Evolutionary conservation across 1,140 invertebrate species (phyloP), one percentile per base, ranked within the genome.

Genomic region (Caenorhabditis remanei): DNA sequence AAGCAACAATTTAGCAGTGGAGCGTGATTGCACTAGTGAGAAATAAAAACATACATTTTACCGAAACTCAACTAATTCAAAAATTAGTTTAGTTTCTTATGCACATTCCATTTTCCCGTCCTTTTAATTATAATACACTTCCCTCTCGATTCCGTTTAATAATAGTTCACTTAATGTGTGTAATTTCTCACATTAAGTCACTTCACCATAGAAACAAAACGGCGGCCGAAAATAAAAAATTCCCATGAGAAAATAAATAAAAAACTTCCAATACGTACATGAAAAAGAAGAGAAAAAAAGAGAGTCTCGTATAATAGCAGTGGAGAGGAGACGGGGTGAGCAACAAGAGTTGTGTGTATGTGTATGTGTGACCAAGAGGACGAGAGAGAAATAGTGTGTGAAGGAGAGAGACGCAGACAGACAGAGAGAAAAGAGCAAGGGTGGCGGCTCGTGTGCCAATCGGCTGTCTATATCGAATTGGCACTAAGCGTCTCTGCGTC

Each of bases 391-490:
- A 67, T 11, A 67, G 63, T 8, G 21, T 40, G 61, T 50, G 43
- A 50, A 46, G 50, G 71, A 21, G 46, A 50, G 46, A 79, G 65
- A 46, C 11, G 2, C 41, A 65, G 63, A 65, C 8, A 65, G 63
- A 71, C 8, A 71, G 21, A 24, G 14, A 46, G 40, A 24, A 14
- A 71, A n/a, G 46, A 41, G 46, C 4, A 16, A 41, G 19, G 65
- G n/a, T 5, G 24, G 65, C 16, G 11, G 41, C 65, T 19, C 43
- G 4, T 9, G n/a, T 24, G 71, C 71, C 19, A 13, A 11, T 50
- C n/a, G 43, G 43, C 71, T 8, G 46, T 65, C 61, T 65, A 79
- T 79, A 50, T 50, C 71, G 71, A 79, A 50, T 79, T 79, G 71
- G 71, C 71, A 79, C 71, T 50, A 21, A 32, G 6, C 24, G 8